Percentiles rank a stretch among this genome's conserved stretches.
These are phyloP conservation scores for Halocynthia roretzi DNA, from an alignment of 23 tunicate species.

Conservation along the genomic window DNA sequence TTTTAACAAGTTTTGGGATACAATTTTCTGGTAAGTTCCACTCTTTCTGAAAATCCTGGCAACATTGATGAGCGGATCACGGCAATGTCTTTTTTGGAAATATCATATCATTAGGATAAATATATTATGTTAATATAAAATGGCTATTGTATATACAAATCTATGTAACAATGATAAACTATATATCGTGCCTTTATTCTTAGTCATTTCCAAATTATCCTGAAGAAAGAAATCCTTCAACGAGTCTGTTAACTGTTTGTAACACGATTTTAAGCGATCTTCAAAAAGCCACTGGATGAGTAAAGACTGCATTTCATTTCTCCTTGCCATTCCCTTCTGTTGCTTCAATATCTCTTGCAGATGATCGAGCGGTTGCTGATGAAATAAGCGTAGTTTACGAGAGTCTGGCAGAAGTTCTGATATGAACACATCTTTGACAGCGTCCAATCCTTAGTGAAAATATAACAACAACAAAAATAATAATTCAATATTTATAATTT, in stretches of 20 bases:
- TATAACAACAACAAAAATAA: neutral
- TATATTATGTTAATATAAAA: neutral
- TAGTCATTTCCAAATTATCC: slow-evolving; percentile 48
- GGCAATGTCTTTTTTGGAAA: too few relatives aligned
- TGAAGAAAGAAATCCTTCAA: slow-evolving; percentile 29
- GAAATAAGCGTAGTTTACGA: slow-evolving; percentile 30
- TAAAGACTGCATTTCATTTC: slow-evolving; percentile 4
- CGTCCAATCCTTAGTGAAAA: slow-evolving; percentile 41
- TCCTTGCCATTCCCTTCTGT: neutral
- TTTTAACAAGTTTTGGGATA: too few relatives aligned
- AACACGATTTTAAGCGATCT: slow-evolving; percentile 33
- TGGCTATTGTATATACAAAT: neutral
- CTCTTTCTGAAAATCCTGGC: too few relatives aligned
- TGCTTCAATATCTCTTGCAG: slow-evolving; percentile 5
- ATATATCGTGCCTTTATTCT: slow-evolving; percentile 35
- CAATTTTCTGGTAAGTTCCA: too few relatives aligned
- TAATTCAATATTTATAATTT: too few relatives aligned
- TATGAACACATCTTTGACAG: slow-evolving; percentile 38
- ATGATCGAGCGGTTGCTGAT: slow-evolving; percentile 26
- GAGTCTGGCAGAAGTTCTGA: slow-evolving; percentile 52
- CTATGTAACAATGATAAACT: neutral
- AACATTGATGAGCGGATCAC: too few relatives aligned
- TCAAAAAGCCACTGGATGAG: slow-evolving; percentile 68
- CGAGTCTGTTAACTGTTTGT: slow-evolving; percentile 16
- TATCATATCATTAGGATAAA: neutral